phyloP scores from a whole-genome alignment of 2,797 vertebrate species.

The Cottoperca gobio region DNA sequence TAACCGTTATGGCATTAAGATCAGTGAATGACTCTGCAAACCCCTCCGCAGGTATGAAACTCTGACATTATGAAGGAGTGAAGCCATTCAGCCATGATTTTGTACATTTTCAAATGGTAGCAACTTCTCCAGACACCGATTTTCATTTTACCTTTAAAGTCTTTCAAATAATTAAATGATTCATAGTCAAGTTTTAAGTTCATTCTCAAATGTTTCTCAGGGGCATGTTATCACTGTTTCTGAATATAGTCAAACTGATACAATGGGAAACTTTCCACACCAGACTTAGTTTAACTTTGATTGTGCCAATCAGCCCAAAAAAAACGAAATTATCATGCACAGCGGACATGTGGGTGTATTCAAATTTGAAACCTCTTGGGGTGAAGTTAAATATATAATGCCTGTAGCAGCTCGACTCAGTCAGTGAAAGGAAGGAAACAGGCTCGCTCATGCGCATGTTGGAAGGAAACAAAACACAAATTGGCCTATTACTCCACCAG shows the following conservation, averaged over 20 bases:
- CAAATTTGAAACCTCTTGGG: constrained; percentile 30
- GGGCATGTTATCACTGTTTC: constrained; percentile 35
- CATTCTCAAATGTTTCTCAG: constrained; percentile 12
- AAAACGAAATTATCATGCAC: constrained; percentile 18
- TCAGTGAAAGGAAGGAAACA: constrained; percentile 4
- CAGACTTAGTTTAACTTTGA: constrained; percentile 1
- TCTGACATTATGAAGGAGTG: constrained; percentile 52
- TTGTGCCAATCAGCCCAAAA: not conserved
- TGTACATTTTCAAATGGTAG: constrained; percentile 49
- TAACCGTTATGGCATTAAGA: constrained; percentile 52
- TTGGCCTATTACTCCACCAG: not conserved
- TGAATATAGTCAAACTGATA: constrained; percentile 21
- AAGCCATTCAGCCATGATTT: constrained; percentile 52
- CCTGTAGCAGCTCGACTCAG: constrained; percentile 3
- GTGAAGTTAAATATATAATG: constrained; percentile 24
- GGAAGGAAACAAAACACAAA: constrained; percentile 26
- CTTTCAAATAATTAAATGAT: constrained; percentile 39
- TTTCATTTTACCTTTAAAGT: constrained; percentile 46
- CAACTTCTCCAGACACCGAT: constrained; percentile 36
- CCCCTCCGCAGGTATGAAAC: constrained; percentile 35
- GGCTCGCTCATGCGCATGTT: not conserved
- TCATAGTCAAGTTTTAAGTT: constrained; percentile 35
- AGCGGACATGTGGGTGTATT: constrained; percentile 6
- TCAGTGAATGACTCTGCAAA: constrained; percentile 57
- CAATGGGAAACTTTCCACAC: constrained; percentile 12